Conservation (phyloP, 2,888 invertebrate species). For the Rotaria magnacalcarata region DNA sequence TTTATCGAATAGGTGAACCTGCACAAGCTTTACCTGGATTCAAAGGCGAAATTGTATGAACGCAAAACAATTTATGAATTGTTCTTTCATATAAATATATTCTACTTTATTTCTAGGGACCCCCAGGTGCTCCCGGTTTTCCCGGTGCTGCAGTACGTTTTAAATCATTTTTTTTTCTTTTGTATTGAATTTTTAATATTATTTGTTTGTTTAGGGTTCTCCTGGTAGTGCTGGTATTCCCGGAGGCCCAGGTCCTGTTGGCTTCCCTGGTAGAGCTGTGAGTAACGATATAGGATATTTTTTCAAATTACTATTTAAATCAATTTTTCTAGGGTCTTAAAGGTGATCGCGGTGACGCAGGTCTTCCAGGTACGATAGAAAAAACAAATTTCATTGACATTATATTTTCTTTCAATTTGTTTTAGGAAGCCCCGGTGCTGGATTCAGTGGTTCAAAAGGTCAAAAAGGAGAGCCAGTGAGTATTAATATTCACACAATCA, state of each 20-base stretch:
- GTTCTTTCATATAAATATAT: neutral
- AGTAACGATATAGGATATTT: neutral
- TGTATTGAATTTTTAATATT: neutral
- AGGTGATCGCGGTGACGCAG: constrained; percentile 54
- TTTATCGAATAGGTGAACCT: neutral
- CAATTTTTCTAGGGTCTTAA: constrained; percentile 48
- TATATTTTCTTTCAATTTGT: neutral
- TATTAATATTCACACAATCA: neutral
- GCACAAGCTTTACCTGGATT: constrained; percentile 20
- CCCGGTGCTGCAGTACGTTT: constrained; percentile 38
- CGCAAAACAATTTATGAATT: neutral
- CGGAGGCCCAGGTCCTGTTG: constrained; percentile 31
- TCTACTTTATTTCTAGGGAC: neutral
- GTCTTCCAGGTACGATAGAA: constrained; percentile 65
- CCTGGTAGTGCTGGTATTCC: constrained; percentile 35
- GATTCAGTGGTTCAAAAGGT: constrained; percentile 45
- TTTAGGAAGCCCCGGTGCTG: constrained; percentile 36
- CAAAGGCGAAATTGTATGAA: neutral
- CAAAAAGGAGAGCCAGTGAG: constrained; percentile 43
- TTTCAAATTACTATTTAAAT: constrained; percentile 30
- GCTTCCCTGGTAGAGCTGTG: neutral
- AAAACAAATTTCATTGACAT: neutral
- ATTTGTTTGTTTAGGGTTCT: neutral
- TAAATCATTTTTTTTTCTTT: neutral
- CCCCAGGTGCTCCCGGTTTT: neutral